Evolutionary conservation across 2,888 invertebrate species (phyloP), one percentile per base, ranked within the genome.

Genomic region (Lysandra coridon): DNA sequence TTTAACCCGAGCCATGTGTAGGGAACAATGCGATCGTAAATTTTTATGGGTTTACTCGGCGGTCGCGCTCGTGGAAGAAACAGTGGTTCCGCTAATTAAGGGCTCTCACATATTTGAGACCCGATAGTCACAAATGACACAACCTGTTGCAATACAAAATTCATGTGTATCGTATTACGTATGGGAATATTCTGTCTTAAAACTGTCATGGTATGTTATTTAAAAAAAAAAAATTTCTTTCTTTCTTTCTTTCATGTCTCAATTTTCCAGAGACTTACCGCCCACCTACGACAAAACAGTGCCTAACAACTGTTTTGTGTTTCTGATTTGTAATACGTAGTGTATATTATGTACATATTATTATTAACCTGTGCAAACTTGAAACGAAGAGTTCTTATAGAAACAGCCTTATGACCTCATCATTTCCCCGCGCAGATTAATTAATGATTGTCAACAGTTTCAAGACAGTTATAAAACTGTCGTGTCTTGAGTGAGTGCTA

Each of bases 11-110:
- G 79, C 81, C 77, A 60, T 79, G 78, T 79, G 60, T 78, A 79
- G 78, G 79, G 83, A 86, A 88, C 86, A 87, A 86, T 86, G 84
- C 82, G 83, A 82, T 82, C 83, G 85, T 86, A 83, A 86, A 83
- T 81, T 85, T 87, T 86, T 85, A 87, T 85, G 84, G 80, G 73
- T 79, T 80, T 80, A 73, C 78, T 80, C 12, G 64, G 64, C 64
- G 64, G 64, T 64, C 64, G 64, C 64, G 78, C 73, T 64, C 81
- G 77, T 80, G 79, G 73, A 83, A 84, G 83, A 80, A 78, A 76
- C 79, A 78, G 40, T 76, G 73, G 78, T 78, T 73, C 74, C 75
- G 77, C 80, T 81, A 81, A 81, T 81, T 81, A 80, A 80, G 80
- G n/a, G 3, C 53, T 53, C 53, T 14, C 53, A 14, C 53, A 3